Evolutionary conservation across 2,797 vertebrate genomes (phyloP), one percentile per base, ranked within the genome.

Genomic region (Spheniscus humboldti): DNA sequence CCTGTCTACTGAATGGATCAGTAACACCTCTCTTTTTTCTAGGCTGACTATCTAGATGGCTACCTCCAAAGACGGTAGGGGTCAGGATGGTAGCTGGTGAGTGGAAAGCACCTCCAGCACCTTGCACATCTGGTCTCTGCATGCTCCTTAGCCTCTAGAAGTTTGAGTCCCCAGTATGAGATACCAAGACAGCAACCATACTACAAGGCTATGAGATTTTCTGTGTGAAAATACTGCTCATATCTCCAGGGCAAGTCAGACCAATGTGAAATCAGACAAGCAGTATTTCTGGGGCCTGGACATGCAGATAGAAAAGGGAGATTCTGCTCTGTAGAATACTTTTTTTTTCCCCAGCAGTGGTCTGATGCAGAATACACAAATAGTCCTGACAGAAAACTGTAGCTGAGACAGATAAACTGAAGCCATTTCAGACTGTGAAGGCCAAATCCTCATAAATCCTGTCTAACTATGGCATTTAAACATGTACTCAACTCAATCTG

Each of bases 151-250:
- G 5, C 7, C 17, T 64, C 31, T 35, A 30, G 41, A 78, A 4
- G 5, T 75, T 66, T 78, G 18, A 59, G 7, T 69, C 14, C 3
- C 6, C 13, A 20, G 3, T 18, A n/a, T 0, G 0, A 82, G 55
- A 55, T 16, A 71, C 6, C 4, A 52, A 90, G 39, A 25, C 11
- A 63, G 22, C 31, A 15, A 41, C 3, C 5, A 5, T 27, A 35
- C 22, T 57, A 63, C 79, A 90, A 91, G n/a, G 15, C 18, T n/a
- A 9, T 45, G 30, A 69, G 52, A 39, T 63, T 55, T 93, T 63
- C 33, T 56, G 5, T 50, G 14, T 66, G 24, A 69, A 90, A 86
- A 59, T 39, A 56, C 13, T 23, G 16, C 5, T 82, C 3, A 5
- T 57, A 35, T 47, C 41, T 73, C 27, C 60, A 55, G 28, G 35